Evolutionary conservation across 2,888 invertebrate genomes (phyloP).

Genomic region (Nemotelus nigrinus): DNA sequence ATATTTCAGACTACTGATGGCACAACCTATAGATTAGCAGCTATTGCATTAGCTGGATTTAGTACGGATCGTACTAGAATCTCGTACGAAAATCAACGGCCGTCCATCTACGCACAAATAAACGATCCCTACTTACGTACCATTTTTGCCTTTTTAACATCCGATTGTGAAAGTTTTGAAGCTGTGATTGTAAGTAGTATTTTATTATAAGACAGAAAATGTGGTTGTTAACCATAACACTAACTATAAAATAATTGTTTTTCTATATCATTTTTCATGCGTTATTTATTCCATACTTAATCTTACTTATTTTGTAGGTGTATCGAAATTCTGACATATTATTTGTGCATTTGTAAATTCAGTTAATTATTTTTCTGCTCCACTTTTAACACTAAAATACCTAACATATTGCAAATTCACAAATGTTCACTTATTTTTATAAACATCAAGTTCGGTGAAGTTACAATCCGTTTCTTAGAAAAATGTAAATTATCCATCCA

Average conservation of each 20-base stretch:
- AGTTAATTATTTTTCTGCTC: too few species aligned
- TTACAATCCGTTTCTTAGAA: too few species aligned
- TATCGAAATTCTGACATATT: too few species aligned
- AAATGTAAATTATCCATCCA: too few species aligned
- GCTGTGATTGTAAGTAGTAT: conserved; percentile 74
- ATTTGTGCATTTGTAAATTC: too few species aligned
- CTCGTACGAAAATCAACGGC: conserved; percentile 81
- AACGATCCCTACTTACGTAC: conserved; percentile 91
- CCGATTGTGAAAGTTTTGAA: conserved; percentile 80
- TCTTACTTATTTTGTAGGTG: too few species aligned
- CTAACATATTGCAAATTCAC: too few species aligned
- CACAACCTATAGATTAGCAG: conserved; percentile 64
- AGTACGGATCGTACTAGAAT: conserved; percentile 81
- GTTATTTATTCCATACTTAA: too few species aligned
- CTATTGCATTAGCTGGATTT: conserved; percentile 87
- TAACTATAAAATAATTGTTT: neutral
- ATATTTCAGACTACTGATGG: conserved; percentile 15
- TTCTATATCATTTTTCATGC: too few species aligned
- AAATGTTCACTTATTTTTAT: too few species aligned
- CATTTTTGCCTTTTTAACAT: conserved; percentile 89
- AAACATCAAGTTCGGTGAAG: too few species aligned
- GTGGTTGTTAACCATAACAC: neutral
- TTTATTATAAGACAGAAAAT: neutral
- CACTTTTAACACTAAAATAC: too few species aligned
- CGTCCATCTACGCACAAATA: conserved; percentile 78